A percentile compares a stretch with the other conserved stretches of the same genome.
phyloP scores from a whole-genome alignment of 2,113 vertebrate genomes.

The Ifrita kowaldi region DNA sequence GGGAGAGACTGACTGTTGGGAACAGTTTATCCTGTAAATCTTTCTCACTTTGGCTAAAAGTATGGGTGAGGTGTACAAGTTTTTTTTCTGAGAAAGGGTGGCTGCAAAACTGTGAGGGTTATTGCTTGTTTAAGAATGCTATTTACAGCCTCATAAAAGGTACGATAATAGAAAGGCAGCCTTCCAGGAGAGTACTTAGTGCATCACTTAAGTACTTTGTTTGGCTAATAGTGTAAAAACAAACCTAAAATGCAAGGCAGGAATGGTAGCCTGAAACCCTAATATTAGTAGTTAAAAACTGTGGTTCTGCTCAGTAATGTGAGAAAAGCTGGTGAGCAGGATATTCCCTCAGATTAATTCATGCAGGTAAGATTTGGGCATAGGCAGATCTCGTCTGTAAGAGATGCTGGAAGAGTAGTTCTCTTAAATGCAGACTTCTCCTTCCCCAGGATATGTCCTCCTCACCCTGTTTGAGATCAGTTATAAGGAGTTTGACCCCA shows the following conservation, averaged over 20 bases:
- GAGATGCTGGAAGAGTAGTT: not conserved
- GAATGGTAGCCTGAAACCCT: not conserved
- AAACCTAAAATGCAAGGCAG: not conserved
- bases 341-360: not conserved
- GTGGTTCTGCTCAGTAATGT: not conserved
- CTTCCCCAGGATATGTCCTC: not conserved
- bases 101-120: slow-evolving; percentile 10
- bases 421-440: not conserved
- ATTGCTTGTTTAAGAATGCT: slow-evolving; percentile 47
- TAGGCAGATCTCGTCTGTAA: not conserved
- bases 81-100: not conserved
- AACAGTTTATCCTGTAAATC: not conserved
- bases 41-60: not conserved
- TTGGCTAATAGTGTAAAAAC: not conserved
- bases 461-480: not conserved
- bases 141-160: slow-evolving; percentile 54
- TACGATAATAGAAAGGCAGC: slow-evolving; percentile 8
- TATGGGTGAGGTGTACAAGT: not conserved
- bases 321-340: not conserved
- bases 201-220: not conserved
- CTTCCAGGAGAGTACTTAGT: slow-evolving; percentile 18
- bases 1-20: not conserved
- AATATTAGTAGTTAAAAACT: not conserved
- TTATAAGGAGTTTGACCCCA: not conserved
- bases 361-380: not conserved